phyloP scores from a whole-genome alignment of 2,113 vertebrate genomes.

The Ophiodon elongatus region DNA sequence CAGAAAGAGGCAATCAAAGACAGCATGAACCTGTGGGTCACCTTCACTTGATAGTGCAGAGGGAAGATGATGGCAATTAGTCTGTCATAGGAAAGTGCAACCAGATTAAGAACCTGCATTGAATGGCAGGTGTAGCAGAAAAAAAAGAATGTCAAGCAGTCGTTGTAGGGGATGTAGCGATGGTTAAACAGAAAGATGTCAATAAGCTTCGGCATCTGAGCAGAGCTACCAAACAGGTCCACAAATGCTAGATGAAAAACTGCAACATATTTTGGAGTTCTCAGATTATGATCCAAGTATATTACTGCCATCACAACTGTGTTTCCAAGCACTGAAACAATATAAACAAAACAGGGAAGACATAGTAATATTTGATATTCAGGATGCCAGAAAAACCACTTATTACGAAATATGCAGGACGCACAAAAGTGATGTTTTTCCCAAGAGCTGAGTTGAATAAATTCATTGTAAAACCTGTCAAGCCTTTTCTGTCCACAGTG shows the following conservation, averaged over 20 bases:
- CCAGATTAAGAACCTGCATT: conserved; percentile 80
- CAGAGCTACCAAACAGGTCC: conserved; percentile 75
- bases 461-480: conserved; percentile 51
- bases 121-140: conserved; percentile 76
- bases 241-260: conserved; percentile 81
- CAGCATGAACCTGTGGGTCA: conserved; percentile 74
- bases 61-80: conserved; percentile 81
- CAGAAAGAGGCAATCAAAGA: conserved; percentile 64
- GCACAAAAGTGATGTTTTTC: conserved; percentile 71
- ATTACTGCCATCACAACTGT: conserved; percentile 72
- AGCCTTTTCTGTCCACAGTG: not conserved
- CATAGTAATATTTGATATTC: conserved; percentile 74
- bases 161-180: conserved; percentile 64
- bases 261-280: conserved; percentile 80
- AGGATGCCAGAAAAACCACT: conserved; percentile 70
- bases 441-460: conserved; percentile 57
- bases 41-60: conserved; percentile 65
- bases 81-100: conserved; percentile 79
- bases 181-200: conserved; percentile 78
- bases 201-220: conserved; percentile 79
- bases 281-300: conserved; percentile 65
- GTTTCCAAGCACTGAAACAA: conserved; percentile 74
- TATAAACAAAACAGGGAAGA: conserved; percentile 74
- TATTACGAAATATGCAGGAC: conserved; percentile 77
- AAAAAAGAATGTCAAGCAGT: conserved; percentile 76